phyloP scores from a whole-genome alignment of 2,797 vertebrate species.

The Mus spretus region DNA sequence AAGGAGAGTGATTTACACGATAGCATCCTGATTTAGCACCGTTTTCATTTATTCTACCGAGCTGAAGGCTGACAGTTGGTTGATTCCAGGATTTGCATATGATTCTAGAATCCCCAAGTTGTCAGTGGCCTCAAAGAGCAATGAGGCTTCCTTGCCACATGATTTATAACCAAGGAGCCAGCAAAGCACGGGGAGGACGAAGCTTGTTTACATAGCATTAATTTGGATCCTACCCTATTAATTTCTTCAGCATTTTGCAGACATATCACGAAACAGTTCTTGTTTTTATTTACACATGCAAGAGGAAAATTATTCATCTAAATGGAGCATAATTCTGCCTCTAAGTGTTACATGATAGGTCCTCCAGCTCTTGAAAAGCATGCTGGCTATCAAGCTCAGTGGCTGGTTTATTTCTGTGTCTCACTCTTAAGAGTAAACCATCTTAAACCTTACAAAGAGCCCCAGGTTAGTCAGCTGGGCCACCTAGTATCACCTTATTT shows the following conservation, averaged over 20 bases:
- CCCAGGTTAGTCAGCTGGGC: background rate
- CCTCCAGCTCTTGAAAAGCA: constrained; percentile 13
- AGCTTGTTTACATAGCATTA: constrained; percentile 49
- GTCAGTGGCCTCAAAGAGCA: constrained; percentile 9
- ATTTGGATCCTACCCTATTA: constrained; percentile 64
- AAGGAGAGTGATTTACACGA: background rate
- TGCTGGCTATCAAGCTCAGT: background rate
- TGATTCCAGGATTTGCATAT: background rate
- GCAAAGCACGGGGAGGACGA: constrained; percentile 1
- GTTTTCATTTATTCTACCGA: constrained; percentile 1
- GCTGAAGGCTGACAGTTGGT: background rate
- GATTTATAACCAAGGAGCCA: constrained; percentile 48
- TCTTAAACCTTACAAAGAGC: background rate
- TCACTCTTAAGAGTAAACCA: background rate
- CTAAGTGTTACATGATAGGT: background rate
- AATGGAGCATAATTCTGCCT: constrained; percentile 62
- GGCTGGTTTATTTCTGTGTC: background rate
- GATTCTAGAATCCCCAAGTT: constrained; percentile 13
- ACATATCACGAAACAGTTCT: constrained; percentile 18
- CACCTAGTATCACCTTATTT: background rate
- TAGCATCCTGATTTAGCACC: background rate
- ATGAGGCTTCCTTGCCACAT: background rate
- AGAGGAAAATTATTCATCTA: constrained; percentile 30
- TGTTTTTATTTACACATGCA: constrained; percentile 64
- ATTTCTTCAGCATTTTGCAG: constrained; percentile 64